Percentiles rank a stretch among this genome's conserved stretches.
Conservation (phyloP, 2,113 vertebrate species). For the Morone saxatilis region DNA sequence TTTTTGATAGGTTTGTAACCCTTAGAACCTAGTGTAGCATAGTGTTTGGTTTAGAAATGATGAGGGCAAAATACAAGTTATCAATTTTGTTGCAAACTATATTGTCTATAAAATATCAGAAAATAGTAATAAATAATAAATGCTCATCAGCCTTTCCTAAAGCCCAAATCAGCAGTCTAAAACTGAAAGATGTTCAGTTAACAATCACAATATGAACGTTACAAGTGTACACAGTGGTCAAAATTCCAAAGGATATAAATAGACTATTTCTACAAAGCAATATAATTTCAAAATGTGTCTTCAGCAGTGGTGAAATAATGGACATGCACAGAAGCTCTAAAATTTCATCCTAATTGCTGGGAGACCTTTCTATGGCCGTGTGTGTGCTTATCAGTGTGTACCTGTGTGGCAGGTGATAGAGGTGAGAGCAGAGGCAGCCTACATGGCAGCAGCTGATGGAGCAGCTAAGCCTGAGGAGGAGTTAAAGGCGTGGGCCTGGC, state of each 20-base stretch:
- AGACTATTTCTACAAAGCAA: neutral
- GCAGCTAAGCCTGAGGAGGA: constrained; percentile 75
- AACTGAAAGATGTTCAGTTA: neutral
- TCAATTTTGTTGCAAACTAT: neutral
- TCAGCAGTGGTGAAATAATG: constrained; percentile 41
- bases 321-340: constrained; percentile 38
- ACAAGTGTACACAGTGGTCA: neutral
- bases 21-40: neutral
- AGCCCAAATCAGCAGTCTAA: neutral
- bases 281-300: constrained; percentile 7
- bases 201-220: neutral
- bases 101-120: neutral
- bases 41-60: neutral
- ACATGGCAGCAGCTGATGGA: constrained; percentile 65
- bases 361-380: constrained; percentile 29
- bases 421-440: constrained; percentile 64
- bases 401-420: constrained; percentile 81
- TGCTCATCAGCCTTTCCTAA: neutral
- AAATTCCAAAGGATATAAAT: neutral
- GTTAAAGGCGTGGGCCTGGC: constrained; percentile 68
- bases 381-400: constrained; percentile 70
- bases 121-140: neutral
- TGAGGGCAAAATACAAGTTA: neutral
- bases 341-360: constrained; percentile 65
- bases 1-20: neutral